Percentiles rank a stretch among this genome's conserved stretches.
Conservation (phyloP, 2,888 invertebrate genomes). For the Pemphredon lugubris region DNA sequence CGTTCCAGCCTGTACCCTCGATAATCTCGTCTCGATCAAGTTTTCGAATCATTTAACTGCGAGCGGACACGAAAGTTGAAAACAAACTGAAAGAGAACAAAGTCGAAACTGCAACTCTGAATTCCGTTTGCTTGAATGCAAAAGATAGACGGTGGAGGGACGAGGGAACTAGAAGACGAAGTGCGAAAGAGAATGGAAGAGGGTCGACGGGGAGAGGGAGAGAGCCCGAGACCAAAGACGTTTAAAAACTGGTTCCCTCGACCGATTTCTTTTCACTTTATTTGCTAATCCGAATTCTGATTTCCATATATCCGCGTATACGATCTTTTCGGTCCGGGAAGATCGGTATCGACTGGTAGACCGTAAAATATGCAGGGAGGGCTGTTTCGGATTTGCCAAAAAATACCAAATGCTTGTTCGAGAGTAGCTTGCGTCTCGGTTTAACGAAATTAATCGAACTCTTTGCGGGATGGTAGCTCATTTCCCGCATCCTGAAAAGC, state of each 20-base stretch:
- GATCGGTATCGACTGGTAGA: slow-evolving; percentile 36
- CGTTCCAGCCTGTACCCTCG: neutral
- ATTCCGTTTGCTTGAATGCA: slow-evolving; percentile 47
- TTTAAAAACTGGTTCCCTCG: slow-evolving; percentile 73
- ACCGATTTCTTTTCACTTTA: slow-evolving; percentile 60
- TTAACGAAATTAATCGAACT: too few species aligned
- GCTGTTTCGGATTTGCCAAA: slow-evolving; percentile 22
- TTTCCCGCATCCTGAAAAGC: neutral
- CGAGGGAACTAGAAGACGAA: slow-evolving; percentile 41
- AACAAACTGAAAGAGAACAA: slow-evolving; percentile 20
- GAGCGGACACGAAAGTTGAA: neutral
- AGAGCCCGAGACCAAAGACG: slow-evolving; percentile 49
- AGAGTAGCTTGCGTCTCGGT: too few species aligned
- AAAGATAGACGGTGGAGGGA: slow-evolving; percentile 30
- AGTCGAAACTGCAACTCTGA: slow-evolving; percentile 43
- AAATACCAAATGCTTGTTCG: slow-evolving; percentile 39
- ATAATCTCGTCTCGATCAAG: neutral
- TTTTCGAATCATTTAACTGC: slow-evolving; percentile 14
- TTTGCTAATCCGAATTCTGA: slow-evolving; percentile 64
- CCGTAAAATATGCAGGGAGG: slow-evolving; percentile 41
- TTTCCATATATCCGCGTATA: slow-evolving; percentile 50
- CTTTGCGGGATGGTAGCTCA: too few species aligned
- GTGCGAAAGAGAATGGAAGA: slow-evolving; percentile 45
- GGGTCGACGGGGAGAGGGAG: slow-evolving; percentile 21
- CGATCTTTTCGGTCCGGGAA: slow-evolving; percentile 33